Percentiles rank a stretch among this genome's conserved stretches.
phyloP scores from a whole-genome alignment of 2,888 invertebrate genomes.

The Steinernema hermaphroditum region DNA sequence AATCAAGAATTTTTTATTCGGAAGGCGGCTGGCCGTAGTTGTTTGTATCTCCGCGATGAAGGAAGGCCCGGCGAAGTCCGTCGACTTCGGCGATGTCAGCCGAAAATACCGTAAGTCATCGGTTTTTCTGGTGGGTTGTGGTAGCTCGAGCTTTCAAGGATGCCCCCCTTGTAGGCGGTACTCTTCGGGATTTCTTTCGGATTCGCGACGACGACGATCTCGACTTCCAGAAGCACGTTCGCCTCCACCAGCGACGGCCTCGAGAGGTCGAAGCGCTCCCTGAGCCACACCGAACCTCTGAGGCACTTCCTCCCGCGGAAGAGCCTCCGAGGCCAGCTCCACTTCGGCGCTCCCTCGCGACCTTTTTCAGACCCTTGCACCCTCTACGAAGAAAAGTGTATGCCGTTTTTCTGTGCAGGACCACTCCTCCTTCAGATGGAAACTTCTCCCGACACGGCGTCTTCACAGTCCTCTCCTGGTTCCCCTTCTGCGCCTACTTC shows the following conservation, averaged over 20 bases:
- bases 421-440: neutral
- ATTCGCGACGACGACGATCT: neutral
- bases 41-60: neutral
- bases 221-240: neutral
- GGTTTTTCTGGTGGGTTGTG: neutral
- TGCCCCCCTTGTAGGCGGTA: neutral
- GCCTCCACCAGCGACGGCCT: neutral
- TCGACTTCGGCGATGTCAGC: slow-evolving; percentile 5
- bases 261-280: neutral
- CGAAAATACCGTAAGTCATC: neutral
- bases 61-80: neutral
- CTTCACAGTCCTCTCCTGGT: slow-evolving; percentile 35
- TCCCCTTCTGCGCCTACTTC: slow-evolving; percentile 30
- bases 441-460: slow-evolving; percentile 29
- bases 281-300: neutral
- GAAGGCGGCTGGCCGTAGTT: neutral
- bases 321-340: slow-evolving; percentile 15
- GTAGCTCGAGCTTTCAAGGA: neutral
- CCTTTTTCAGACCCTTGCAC: neutral
- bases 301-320: slow-evolving; percentile 8
- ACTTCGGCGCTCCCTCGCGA: neutral
- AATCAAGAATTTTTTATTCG: neutral
- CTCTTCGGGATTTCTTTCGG: neutral
- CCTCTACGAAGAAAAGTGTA: neutral
- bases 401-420: neutral